Evolutionary conservation across 2,113 vertebrate species (phyloP), one percentile per base, ranked within the genome.

Genomic region (Atractosteus spatula): DNA sequence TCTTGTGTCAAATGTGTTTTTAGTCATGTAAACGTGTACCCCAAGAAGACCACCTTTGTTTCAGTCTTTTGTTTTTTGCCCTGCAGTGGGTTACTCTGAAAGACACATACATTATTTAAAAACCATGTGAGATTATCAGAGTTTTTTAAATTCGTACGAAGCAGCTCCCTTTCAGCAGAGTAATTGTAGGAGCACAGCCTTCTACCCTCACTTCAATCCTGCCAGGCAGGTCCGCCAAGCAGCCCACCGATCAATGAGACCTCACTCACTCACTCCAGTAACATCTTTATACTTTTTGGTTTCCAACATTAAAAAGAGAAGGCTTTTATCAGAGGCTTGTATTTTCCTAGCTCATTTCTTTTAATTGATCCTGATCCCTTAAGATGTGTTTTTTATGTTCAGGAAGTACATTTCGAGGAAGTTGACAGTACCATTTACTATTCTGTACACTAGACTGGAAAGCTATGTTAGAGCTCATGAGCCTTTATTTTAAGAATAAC

Each of bases 321-420:
- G 75, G 76, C 77, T 79, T 85, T 83, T 77, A 83, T 80, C 66
- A 70, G 80, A 77, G 42, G 62, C 80, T 84, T 82, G 76, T 79
- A 61, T 72, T 67, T 72, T 65, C 79, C 78, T 65, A 72, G 75
- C 83, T 69, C 76, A 77, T 81, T 79, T 78, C 62, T 83, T 72
- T 79, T 61, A 56, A 65, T 76, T 69, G 66, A 70, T 75, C 77
- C 73, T 74, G 54, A 59, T 42, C 43, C 68, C 45, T 29, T 71
- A 61, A 29, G 29, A 51, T 51, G 47, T 51, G 47, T 51, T 51
- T 51, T 5, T 51, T 5, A 10, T 51, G 29, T 29, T 29, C 29
- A 29, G 29, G 10, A 51, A 51, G 47, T 51, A 51, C 5, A 7
- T 51, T 10, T 51, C 47, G 47, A 29, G 47, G 47, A 51, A 51